Base-by-base conservation (phyloP, 2,113 vertebrate genomes). In the Atractosteus spatula region DNA sequence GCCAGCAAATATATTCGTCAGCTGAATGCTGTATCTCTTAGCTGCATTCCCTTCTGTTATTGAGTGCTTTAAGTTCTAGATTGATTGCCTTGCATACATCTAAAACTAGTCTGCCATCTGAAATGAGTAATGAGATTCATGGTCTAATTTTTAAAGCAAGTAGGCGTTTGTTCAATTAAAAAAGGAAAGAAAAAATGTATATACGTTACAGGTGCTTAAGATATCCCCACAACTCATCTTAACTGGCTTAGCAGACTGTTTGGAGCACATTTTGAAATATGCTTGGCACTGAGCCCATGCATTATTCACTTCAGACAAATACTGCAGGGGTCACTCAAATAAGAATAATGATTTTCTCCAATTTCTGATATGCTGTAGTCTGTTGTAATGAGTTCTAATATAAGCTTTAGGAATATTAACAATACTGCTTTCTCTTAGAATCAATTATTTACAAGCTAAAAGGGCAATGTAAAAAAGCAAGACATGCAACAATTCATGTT, bases 161-260 rank as follows among this genome's bases (percentile, higher is more conserved):
- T 51, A 7, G 47, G 47, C 47, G 5, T 51, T 51, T 51, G 47
- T 51, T 51, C 47, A 51, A 51, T 51, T 51, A 51, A 51, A 51
- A 51, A 51, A 1, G 10, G 47, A 51, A 81, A 79, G 83, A 85
- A 82, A 84, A 81, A 82, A 80, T 83, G 85, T 82, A 85, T 79
- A 79, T 74, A 78, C 75, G 70, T 82, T 83, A 85, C 85, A 87
- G 83, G 86, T 85, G 82, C 74, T 80, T 82, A 78, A 81, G 77
- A 82, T 84, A 80, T 74, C 81, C 75, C 80, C 7, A 29, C 14
- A 54, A 29, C 43, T 68, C 66, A 68, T 54, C 29, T 68, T 13
- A n/a, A 68, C 66, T 12, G 47, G 66, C 66, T 7, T 29, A 54
- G 65, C 0, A 45, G 64, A 44, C 51, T 29, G 8, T 14, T 55